These are phyloP conservation scores for Nasonia oneida DNA, from an alignment of 2,888 invertebrate species.

Conservation along the genomic window DNA sequence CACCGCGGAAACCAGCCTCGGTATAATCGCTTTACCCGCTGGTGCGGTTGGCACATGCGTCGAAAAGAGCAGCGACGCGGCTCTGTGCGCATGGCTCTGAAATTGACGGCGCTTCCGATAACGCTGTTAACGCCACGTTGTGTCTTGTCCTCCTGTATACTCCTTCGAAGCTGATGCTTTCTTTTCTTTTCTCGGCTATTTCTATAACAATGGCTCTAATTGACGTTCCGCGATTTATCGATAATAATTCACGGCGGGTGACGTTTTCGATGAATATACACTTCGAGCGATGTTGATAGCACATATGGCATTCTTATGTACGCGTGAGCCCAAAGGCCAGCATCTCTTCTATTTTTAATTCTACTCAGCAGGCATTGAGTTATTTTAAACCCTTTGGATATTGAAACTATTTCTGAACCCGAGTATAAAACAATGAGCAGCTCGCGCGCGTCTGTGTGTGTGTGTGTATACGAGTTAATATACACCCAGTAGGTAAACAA, in stretches of 20 bases:
- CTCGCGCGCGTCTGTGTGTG: too few relatives aligned
- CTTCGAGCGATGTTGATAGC: not conserved
- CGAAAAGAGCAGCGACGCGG: constrained; percentile 11
- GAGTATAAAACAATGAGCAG: not conserved
- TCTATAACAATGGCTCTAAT: too few relatives aligned
- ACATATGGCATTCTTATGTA: not conserved
- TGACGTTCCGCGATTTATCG: not conserved
- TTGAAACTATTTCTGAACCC: constrained; percentile 4
- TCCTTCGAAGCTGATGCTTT: not conserved
- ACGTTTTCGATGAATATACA: not conserved
- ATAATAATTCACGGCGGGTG: not conserved
- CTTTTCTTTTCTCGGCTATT: too few relatives aligned
- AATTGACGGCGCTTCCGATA: constrained; percentile 47
- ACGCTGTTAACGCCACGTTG: constrained; percentile 31
- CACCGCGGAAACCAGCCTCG: not conserved
- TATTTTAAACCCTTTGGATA: constrained; percentile 16
- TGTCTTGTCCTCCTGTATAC: not conserved
- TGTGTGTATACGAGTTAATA: not conserved
- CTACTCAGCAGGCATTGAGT: not conserved
- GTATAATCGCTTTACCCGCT: not conserved
- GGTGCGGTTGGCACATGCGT: not conserved
- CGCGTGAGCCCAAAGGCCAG: not conserved
- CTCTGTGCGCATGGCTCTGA: not conserved
- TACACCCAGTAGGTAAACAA: not conserved
- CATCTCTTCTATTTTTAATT: constrained; percentile 40